Evolutionary conservation across 2,113 vertebrate genomes (phyloP).

Genomic region (Amblyopsis rosae): DNA sequence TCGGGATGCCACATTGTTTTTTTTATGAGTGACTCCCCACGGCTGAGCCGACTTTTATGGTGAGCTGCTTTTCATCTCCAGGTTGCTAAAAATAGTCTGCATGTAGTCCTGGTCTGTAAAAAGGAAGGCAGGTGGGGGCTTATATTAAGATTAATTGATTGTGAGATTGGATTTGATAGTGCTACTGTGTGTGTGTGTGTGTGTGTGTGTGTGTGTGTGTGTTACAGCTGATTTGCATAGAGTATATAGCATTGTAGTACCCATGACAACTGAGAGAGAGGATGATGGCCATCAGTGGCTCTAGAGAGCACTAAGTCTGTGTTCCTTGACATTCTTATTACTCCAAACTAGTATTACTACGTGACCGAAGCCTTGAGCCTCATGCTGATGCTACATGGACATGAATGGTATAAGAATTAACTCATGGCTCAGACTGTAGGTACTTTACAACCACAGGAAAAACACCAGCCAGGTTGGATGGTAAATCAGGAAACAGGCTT

Average conservation of each 20-base stretch:
- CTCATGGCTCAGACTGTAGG: no score
- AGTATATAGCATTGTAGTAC: background rate
- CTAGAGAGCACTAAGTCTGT: no score
- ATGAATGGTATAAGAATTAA: no score
- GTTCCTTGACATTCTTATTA: no score
- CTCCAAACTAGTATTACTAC: no score
- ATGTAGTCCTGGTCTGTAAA: conserved; percentile 14
- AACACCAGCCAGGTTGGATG: no score
- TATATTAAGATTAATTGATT: conserved; percentile 40
- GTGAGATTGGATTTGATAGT: background rate
- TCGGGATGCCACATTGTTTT: conserved; percentile 45
- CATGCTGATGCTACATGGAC: no score
- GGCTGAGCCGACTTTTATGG: conserved; percentile 21
- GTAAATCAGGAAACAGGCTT: no score
- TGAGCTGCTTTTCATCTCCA: conserved; percentile 30
- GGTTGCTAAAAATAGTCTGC: conserved; percentile 46
- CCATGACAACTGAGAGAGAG: no score
- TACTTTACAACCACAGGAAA: no score
- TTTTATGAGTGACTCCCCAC: conserved; percentile 49
- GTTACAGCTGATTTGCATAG: background rate
- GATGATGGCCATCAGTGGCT: no score
- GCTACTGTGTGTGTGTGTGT: background rate
- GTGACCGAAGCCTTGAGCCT: no score
- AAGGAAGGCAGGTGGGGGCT: conserved; percentile 12
- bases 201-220: background rate